Evolutionary conservation across 2,888 invertebrate genomes (phyloP).

Genomic region (Microdon myrmicae): DNA sequence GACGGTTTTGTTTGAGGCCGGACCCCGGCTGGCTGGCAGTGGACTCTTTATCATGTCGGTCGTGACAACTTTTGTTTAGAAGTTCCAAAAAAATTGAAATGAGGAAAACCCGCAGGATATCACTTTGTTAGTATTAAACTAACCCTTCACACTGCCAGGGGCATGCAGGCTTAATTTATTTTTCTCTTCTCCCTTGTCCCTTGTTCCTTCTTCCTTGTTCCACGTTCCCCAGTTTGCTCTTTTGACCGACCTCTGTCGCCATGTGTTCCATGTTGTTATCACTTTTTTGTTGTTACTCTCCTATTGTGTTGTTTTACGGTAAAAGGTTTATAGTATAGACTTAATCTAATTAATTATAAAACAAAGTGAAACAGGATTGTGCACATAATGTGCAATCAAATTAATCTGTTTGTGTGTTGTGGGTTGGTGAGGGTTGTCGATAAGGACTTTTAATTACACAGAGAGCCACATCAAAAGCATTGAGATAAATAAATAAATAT

Average conservation of each 20-base stretch:
- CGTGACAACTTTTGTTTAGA: slow-evolving; percentile 28
- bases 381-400: slow-evolving; percentile 18
- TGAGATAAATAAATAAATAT: slow-evolving; percentile 8
- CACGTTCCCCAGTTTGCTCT: too few relatives aligned
- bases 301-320: slow-evolving; percentile 21
- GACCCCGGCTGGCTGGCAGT: too few relatives aligned
- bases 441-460: slow-evolving; percentile 12
- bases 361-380: slow-evolving; percentile 27
- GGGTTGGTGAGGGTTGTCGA: not conserved
- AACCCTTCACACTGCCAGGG: slow-evolving; percentile 25
- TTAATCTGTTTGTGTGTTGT: slow-evolving; percentile 20
- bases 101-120: slow-evolving; percentile 21
- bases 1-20: too few relatives aligned
- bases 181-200: slow-evolving; percentile 10
- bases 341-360: slow-evolving; percentile 33
- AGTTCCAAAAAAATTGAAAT: slow-evolving; percentile 15
- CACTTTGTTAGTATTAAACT: slow-evolving; percentile 39
- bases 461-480: not conserved
- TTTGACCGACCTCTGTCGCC: too few relatives aligned
- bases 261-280: too few relatives aligned
- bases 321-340: slow-evolving; percentile 17
- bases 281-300: too few relatives aligned
- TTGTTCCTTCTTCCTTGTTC: too few relatives aligned
- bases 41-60: slow-evolving; percentile 12
- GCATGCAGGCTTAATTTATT: slow-evolving; percentile 16